Percentiles rank a stretch among this genome's conserved stretches.
Evolutionary conservation across 1,140 invertebrate species (phyloP).

Genomic region (Thalassaphorura encarpata): DNA sequence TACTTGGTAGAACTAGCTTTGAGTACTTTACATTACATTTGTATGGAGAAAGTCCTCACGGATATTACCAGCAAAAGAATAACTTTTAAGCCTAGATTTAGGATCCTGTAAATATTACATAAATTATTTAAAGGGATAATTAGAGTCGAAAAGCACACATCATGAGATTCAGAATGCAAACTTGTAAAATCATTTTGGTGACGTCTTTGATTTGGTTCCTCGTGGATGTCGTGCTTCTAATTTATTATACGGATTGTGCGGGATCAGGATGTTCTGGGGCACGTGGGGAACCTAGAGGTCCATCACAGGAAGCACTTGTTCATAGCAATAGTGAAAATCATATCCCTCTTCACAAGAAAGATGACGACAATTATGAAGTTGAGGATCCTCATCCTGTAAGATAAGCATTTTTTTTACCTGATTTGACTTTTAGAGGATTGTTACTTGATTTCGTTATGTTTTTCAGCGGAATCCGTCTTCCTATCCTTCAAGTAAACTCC

Average conservation of each 20-base stretch:
- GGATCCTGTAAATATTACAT: too few species aligned
- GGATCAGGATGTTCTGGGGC: conserved; percentile 40
- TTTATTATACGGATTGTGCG: conserved; percentile 86
- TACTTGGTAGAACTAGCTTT: too few species aligned
- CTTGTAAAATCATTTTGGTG: conserved; percentile 83
- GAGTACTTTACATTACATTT: too few species aligned
- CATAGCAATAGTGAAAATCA: conserved; percentile 28
- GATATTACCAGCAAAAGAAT: too few species aligned
- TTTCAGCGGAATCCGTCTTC: conserved; percentile 1
- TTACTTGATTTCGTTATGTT: neutral
- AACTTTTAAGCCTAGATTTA: too few species aligned
- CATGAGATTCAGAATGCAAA: conserved; percentile 66
- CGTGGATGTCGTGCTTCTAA: conserved; percentile 79
- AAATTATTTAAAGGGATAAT: neutral
- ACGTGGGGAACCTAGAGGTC: conserved; percentile 17
- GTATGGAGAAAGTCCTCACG: too few species aligned
- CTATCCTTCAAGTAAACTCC: conserved; percentile 42
- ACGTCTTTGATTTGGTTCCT: conserved; percentile 94
- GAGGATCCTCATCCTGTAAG: conserved; percentile 7
- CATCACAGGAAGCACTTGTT: conserved; percentile 27
- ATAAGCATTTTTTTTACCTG: neutral
- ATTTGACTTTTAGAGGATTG: neutral
- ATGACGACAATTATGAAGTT: conserved; percentile 16
- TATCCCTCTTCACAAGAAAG: neutral
- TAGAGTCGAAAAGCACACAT: neutral